phyloP scores from a whole-genome alignment of 2,797 vertebrate genomes.

The Australoheros facetus region DNA sequence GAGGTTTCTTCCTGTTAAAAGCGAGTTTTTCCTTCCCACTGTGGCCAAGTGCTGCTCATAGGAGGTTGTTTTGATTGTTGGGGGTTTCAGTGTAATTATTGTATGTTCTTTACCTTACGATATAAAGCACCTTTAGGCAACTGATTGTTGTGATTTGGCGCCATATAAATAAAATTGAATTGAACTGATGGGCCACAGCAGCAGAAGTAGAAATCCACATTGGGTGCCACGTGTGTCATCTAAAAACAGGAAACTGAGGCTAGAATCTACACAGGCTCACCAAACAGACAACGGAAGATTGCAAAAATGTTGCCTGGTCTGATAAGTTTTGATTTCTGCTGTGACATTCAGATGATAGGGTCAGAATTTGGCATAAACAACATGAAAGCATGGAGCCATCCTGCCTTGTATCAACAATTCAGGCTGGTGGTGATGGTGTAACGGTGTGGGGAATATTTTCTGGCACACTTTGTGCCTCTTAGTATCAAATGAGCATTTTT shows the following conservation, averaged over 20 bases:
- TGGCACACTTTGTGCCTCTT: background rate
- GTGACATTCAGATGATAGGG: slow-evolving; percentile 19
- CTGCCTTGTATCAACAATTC: background rate
- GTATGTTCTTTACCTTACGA: too few species aligned
- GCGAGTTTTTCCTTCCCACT: too few species aligned
- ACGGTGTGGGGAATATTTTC: background rate
- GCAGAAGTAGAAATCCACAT: background rate
- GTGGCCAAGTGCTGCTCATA: too few species aligned
- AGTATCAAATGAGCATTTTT: background rate
- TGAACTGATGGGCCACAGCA: too few species aligned
- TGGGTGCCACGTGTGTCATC: background rate
- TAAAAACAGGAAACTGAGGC: background rate
- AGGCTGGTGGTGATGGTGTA: background rate
- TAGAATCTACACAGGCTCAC: background rate
- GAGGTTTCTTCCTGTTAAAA: too few species aligned
- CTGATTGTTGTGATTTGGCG: too few species aligned
- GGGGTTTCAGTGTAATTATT: too few species aligned
- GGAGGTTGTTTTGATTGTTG: too few species aligned
- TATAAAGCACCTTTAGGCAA: too few species aligned
- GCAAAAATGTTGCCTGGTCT: background rate
- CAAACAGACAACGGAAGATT: background rate
- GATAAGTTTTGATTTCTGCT: background rate
- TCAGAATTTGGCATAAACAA: slow-evolving; percentile 50
- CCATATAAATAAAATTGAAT: too few species aligned
- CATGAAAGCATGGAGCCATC: slow-evolving; percentile 45